Base-by-base conservation (phyloP, 1,140 invertebrate genomes). In the Bicyclus anynana region DNA sequence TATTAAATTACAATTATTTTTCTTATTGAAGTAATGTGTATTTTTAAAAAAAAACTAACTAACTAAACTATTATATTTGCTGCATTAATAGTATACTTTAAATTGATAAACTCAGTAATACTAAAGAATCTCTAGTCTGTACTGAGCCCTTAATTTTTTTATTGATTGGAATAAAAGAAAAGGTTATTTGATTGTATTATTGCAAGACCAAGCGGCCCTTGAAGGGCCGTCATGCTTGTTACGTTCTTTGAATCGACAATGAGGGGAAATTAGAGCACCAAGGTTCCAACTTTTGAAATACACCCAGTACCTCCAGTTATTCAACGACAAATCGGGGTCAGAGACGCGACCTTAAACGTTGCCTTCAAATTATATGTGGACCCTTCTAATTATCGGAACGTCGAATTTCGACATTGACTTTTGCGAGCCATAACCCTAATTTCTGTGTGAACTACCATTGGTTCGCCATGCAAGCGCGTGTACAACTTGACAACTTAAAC, bases 181-280 rank as follows among this genome's bases (percentile, higher is more conserved):
- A 65, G 65, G 65, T 69, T 68, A 73, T 60, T 69, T 62, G 74
- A 66, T 69, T 67, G 61, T 65, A 72, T 75, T 74, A 62, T 66
- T 62, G 65, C 69, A 72, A 74, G 64, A 69, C 53, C 54, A 57
- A 60, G 57, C 61, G 70, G 72, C 80, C 80, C 79, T 87, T 79
- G 60, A 84, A 85, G 81, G 78, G 82, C 80, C 75, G 69, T 67
- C 69, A 74, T 64, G 72, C 66, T 74, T 66, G 78, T 77, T 80
- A 87, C 80, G 80, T 80, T 77, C 57, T 81, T 77, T 85, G 84
- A 84, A 87, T 87, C 56, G 66, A 80, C 79, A 87, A 87, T 84
- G 80, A 87, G 70, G 80, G 77, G 84, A 87, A 87, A 87, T 87
- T 87, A 73, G 82, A 85, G 69, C 78, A 84, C 69, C 84, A 84